A percentile compares a stretch with the other conserved stretches of the same genome.
Conservation (phyloP, 1,140 invertebrate species). For the Drosophila erecta region DNA sequence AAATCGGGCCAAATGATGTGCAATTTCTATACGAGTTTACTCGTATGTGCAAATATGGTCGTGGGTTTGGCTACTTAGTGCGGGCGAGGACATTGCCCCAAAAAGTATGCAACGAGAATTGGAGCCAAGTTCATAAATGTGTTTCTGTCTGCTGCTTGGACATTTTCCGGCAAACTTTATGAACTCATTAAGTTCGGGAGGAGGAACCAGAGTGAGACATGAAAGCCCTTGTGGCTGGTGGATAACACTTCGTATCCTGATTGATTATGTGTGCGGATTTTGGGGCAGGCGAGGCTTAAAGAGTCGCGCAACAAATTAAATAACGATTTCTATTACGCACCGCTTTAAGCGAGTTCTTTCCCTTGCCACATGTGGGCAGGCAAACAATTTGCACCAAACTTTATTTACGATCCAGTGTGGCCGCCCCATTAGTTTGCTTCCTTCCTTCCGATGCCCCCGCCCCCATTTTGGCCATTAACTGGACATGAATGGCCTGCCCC, state of each 20-base stretch:
- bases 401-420: slow-evolving; percentile 55
- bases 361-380: slow-evolving; percentile 7
- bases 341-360: slow-evolving; percentile 47
- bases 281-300: slow-evolving; percentile 66
- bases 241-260: slow-evolving; percentile 40
- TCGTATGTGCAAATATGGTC: background rate
- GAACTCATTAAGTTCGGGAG: slow-evolving; percentile 63
- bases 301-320: slow-evolving; percentile 52
- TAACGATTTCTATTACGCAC: slow-evolving; percentile 43
- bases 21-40: slow-evolving; percentile 43
- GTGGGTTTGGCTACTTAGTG: slow-evolving; percentile 18
- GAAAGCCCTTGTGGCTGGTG: slow-evolving; percentile 34
- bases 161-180: slow-evolving; percentile 37
- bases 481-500: slow-evolving; percentile 46
- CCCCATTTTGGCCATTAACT: slow-evolving; percentile 52
- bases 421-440: slow-evolving; percentile 49
- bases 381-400: slow-evolving; percentile 41
- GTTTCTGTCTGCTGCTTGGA: slow-evolving; percentile 38
- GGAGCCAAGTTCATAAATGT: slow-evolving; percentile 66
- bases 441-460: slow-evolving; percentile 13
- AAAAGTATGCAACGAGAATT: slow-evolving; percentile 74
- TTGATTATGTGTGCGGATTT: slow-evolving; percentile 64
- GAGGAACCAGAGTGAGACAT: background rate
- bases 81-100: slow-evolving; percentile 76
- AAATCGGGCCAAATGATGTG: slow-evolving; percentile 80